Evolutionary conservation across 2,888 invertebrate species (phyloP).

Genomic region (Octonoba sinensis): DNA sequence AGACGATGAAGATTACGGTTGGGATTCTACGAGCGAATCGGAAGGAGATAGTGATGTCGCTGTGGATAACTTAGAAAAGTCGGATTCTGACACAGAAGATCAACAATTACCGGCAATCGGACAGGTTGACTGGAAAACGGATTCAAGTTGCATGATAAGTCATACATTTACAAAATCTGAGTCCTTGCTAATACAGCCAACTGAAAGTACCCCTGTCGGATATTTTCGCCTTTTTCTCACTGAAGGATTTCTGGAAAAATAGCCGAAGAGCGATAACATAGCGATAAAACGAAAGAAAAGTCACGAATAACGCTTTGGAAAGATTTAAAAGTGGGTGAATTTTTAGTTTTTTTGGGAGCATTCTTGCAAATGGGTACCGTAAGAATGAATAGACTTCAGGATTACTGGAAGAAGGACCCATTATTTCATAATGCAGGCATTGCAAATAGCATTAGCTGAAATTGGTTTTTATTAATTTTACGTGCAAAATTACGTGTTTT

Average conservation of each 20-base stretch:
- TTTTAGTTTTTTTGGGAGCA: constrained; percentile 28
- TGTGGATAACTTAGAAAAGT: too few species aligned
- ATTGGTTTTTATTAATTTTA: constrained; percentile 46
- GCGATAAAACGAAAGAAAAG: constrained; percentile 38
- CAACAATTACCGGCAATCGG: too few species aligned
- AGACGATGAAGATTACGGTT: too few species aligned
- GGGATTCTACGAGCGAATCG: too few species aligned
- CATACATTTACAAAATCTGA: too few species aligned
- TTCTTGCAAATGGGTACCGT: constrained; percentile 24
- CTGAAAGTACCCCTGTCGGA: constrained; percentile 5
- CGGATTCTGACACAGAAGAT: too few species aligned
- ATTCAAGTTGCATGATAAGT: too few species aligned
- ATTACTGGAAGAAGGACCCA: too few species aligned
- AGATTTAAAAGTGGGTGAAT: constrained; percentile 28
- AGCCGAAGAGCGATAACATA: constrained; percentile 28
- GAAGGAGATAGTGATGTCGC: too few species aligned
- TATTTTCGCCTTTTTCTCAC: constrained; percentile 31
- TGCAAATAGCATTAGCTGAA: constrained; percentile 38
- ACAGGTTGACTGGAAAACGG: too few species aligned
- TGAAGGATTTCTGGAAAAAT: constrained; percentile 22
- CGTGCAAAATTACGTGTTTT: too few species aligned
- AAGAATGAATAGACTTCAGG: constrained; percentile 41
- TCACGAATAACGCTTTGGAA: constrained; percentile 32
- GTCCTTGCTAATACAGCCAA: too few species aligned
- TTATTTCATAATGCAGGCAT: constrained; percentile 40